These are phyloP conservation scores for Suillia variegata DNA, from an alignment of 2,888 invertebrate genomes.

Conservation along the genomic window DNA sequence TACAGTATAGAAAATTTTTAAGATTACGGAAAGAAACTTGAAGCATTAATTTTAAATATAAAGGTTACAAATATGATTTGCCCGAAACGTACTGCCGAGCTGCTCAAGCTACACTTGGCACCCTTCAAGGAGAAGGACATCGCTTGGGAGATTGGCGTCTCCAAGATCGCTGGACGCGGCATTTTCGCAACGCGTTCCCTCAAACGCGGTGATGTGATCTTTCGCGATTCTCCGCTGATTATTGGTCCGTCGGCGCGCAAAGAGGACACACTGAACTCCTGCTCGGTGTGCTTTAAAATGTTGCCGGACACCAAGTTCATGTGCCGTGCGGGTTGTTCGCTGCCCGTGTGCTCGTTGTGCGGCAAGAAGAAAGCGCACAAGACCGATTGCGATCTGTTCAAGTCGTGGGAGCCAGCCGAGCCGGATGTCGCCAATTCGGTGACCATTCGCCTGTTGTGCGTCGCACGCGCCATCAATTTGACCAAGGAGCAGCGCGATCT, in stretches of 20 bases:
- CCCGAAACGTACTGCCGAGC: constrained; percentile 55
- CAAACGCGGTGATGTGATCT: constrained; percentile 71
- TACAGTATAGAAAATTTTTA: background rate
- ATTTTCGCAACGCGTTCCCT: constrained; percentile 72
- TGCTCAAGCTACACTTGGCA: constrained; percentile 50
- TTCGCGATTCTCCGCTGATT: constrained; percentile 73
- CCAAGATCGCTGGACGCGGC: constrained; percentile 72
- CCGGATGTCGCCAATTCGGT: constrained; percentile 55
- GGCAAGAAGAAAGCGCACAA: constrained; percentile 67
- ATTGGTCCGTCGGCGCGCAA: constrained; percentile 69
- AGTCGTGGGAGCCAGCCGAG: constrained; percentile 65
- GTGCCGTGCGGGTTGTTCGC: constrained; percentile 70
- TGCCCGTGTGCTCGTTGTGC: constrained; percentile 73
- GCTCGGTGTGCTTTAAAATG: constrained; percentile 69
- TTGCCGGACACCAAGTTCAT: constrained; percentile 60
- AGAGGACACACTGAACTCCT: constrained; percentile 64
- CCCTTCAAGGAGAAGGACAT: constrained; percentile 56
- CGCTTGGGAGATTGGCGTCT: constrained; percentile 68
- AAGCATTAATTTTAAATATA: background rate
- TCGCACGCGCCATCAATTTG: constrained; percentile 55
- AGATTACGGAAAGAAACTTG: background rate
- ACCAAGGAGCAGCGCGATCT: constrained; percentile 53
- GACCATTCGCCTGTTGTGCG: constrained; percentile 51
- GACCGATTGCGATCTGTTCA: constrained; percentile 70
- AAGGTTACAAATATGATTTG: constrained; percentile 45